A percentile compares a stretch with the other conserved stretches of the same genome.
These are phyloP conservation scores for Sebastes variabilis DNA, from an alignment of 2,797 vertebrate species.

Conservation along the genomic window DNA sequence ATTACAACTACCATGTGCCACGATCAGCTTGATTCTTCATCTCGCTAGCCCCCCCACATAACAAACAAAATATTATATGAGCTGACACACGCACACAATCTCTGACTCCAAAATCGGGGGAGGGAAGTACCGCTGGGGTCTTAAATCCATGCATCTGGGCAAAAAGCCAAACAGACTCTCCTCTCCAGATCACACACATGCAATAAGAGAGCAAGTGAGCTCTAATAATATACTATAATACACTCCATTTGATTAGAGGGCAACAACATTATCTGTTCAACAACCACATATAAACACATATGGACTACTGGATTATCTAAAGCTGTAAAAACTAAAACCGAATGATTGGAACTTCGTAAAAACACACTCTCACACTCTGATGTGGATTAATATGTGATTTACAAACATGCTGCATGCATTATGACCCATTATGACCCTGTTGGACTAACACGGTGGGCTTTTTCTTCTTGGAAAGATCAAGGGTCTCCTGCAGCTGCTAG, in stretches of 20 bases:
- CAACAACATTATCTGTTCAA: slow-evolving; percentile 57
- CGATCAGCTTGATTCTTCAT: neutral
- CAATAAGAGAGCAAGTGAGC: slow-evolving; percentile 50
- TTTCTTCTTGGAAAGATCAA: slow-evolving; percentile 46
- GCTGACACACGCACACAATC: neutral
- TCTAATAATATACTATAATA: slow-evolving; percentile 66
- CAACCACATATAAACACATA: slow-evolving; percentile 46
- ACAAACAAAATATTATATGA: slow-evolving; percentile 15
- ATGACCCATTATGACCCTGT: slow-evolving; percentile 17
- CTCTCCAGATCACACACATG: slow-evolving; percentile 65
- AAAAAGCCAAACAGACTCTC: slow-evolving; percentile 73
- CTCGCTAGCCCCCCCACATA: neutral
- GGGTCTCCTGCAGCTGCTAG: slow-evolving; percentile 33
- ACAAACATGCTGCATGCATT: slow-evolving; percentile 27
- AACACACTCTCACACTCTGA: slow-evolving; percentile 30
- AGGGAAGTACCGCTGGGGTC: slow-evolving; percentile 26
- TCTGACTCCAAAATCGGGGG: slow-evolving; percentile 29
- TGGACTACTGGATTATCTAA: slow-evolving; percentile 33
- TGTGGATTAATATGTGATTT: slow-evolving; percentile 56
- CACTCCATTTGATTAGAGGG: slow-evolving; percentile 69
- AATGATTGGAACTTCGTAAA: slow-evolving; percentile 32
- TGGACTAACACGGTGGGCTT: slow-evolving; percentile 38
- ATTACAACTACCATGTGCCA: neutral
- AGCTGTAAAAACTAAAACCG: slow-evolving; percentile 27
- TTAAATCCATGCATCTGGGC: slow-evolving; percentile 79